A percentile compares a stretch with the other conserved stretches of the same genome.
Conservation (phyloP, 2,888 invertebrate genomes). For the Drosophila rellima region DNA sequence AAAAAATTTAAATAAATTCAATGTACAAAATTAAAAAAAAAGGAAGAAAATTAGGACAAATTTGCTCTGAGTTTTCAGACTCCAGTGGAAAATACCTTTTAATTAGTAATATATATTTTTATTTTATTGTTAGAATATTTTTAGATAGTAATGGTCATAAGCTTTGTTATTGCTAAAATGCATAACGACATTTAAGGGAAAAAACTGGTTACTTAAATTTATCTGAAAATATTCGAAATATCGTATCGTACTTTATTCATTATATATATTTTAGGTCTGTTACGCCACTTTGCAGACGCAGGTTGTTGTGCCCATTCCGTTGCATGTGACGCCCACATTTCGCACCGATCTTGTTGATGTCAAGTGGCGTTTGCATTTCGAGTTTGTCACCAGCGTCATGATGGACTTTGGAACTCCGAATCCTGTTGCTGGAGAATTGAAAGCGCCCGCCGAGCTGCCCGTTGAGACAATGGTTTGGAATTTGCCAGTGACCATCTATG, state of each 20-base stretch:
- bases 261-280: conserved; percentile 86
- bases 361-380: conserved; percentile 98
- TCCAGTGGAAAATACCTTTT: background rate
- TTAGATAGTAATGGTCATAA: no score
- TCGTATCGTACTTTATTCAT: no score
- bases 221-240: no score
- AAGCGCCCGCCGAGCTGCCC: conserved; percentile 93
- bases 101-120: background rate
- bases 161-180: no score
- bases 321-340: conserved; percentile 98
- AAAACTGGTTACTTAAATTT: no score
- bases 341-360: conserved; percentile 95
- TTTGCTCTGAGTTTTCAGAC: background rate
- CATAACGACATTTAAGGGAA: no score
- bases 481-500: conserved; percentile 96
- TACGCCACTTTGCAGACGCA: conserved; percentile 95
- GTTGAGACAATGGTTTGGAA: conserved; percentile 99
- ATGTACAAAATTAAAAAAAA: no score
- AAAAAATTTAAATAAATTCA: no score
- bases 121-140: no score
- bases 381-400: conserved; percentile 95
- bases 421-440: conserved; percentile 88
- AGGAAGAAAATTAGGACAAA: no score
- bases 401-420: conserved; percentile 87
- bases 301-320: conserved; percentile 96